Evolutionary conservation across 2,888 invertebrate species (phyloP).

Genomic region (Schrankia costaestrigalis): DNA sequence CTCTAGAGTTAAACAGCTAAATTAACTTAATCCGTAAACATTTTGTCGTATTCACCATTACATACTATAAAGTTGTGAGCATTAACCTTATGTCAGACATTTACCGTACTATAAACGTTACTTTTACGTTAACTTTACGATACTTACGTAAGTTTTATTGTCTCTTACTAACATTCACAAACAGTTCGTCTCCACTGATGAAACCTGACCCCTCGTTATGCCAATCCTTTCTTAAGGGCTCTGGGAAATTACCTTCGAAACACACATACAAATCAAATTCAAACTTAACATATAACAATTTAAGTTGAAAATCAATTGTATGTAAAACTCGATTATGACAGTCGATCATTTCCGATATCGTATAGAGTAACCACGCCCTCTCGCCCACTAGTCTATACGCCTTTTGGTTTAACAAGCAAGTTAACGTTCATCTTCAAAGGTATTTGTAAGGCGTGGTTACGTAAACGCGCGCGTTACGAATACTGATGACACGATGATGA

Average conservation of each 20-base stretch:
- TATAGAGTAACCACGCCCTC: constrained; percentile 42
- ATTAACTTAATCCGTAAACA: no score
- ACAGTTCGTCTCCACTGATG: constrained; percentile 31
- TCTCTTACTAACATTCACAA: constrained; percentile 19
- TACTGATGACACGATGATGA: constrained; percentile 1
- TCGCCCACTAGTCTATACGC: constrained; percentile 37
- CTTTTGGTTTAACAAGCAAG: constrained; percentile 23
- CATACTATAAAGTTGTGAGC: no score
- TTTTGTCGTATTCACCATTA: no score
- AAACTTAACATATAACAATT: constrained; percentile 11
- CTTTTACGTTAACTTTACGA: no score
- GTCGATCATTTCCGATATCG: constrained; percentile 52
- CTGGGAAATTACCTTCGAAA: constrained; percentile 18
- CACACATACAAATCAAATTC: constrained; percentile 17
- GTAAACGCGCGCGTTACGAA: constrained; percentile 9
- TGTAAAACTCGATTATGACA: constrained; percentile 39
- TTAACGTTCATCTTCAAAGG: constrained; percentile 15
- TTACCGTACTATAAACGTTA: no score
- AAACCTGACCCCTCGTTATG: constrained; percentile 53
- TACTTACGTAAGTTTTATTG: no score
- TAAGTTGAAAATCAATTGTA: constrained; percentile 14
- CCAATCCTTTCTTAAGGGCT: constrained; percentile 46
- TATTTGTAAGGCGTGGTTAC: constrained; percentile 15
- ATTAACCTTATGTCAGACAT: no score
- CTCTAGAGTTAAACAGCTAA: no score